These are phyloP conservation scores for Artibeus jamaicensis DNA, from an alignment of 2,797 vertebrate species.

Conservation along the genomic window DNA sequence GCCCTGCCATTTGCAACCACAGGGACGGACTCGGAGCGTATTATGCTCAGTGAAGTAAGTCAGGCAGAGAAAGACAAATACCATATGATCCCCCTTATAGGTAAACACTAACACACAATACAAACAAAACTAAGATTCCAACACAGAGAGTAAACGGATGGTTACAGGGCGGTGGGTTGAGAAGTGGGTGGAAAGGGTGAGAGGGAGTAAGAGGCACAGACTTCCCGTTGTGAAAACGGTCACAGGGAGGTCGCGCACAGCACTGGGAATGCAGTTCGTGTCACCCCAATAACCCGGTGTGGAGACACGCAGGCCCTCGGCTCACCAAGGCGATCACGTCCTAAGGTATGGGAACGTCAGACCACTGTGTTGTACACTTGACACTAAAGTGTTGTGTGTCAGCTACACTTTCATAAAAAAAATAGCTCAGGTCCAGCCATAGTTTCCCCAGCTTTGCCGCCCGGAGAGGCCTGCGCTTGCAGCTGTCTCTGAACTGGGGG, in stretches of 20 bases:
- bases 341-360: not conserved
- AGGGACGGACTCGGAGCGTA: not conserved
- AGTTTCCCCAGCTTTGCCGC: not conserved
- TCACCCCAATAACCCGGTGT: accelerated
- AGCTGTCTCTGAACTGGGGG: not conserved
- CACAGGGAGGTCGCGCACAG: not conserved
- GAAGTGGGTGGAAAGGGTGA: not conserved
- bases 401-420: not conserved
- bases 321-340: not conserved
- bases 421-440: not conserved
- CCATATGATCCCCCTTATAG: not conserved
- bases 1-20: not conserved
- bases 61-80: not conserved
- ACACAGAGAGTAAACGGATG: not conserved
- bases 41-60: not conserved
- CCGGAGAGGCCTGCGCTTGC: not conserved
- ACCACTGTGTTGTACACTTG: not conserved
- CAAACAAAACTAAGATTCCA: not conserved
- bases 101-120: not conserved
- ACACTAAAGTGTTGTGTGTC: not conserved
- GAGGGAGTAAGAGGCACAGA: not conserved
- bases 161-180: too few species aligned
- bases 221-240: not conserved
- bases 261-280: not conserved
- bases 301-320: not conserved